These are phyloP conservation scores for Pseudeuparius sepicola DNA, from an alignment of 2,888 invertebrate species.

Conservation along the genomic window DNA sequence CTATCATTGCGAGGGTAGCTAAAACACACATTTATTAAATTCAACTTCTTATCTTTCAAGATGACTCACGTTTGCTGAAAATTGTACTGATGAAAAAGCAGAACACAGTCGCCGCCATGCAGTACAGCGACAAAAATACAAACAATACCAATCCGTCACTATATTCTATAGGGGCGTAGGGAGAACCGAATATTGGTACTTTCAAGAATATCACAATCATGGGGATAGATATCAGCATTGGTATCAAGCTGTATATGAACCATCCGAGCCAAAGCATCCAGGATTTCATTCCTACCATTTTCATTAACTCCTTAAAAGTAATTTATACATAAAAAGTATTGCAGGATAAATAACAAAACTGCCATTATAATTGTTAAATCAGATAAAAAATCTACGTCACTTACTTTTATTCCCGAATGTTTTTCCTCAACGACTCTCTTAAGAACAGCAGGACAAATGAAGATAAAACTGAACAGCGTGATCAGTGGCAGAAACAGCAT, in stretches of 20 bases:
- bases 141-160: slow-evolving; percentile 55
- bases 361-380: too few species aligned
- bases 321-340: too few species aligned
- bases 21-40: slow-evolving; percentile 61
- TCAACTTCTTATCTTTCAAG: too few species aligned
- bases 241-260: slow-evolving; percentile 68
- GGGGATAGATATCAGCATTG: slow-evolving; percentile 50
- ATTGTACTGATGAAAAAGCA: slow-evolving; percentile 69
- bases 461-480: slow-evolving; percentile 40
- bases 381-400: too few species aligned
- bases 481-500: slow-evolving; percentile 35
- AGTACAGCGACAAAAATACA: slow-evolving; percentile 61
- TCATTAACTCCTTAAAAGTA: slow-evolving; percentile 69
- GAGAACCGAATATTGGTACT: slow-evolving; percentile 38
- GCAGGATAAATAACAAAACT: too few species aligned
- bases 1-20: slow-evolving; percentile 34
- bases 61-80: slow-evolving; percentile 67
- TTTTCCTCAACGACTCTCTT: slow-evolving; percentile 51
- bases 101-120: slow-evolving; percentile 58
- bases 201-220: slow-evolving; percentile 50
- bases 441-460: slow-evolving; percentile 44
- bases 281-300: slow-evolving; percentile 79
- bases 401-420: slow-evolving; percentile 47
- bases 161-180: slow-evolving; percentile 56
- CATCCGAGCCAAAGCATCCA: slow-evolving; percentile 83